Percentiles rank a stretch among this genome's conserved stretches.
These are phyloP conservation scores for Rhyzopertha dominica DNA, from an alignment of 1,140 invertebrate genomes.

Conservation along the genomic window DNA sequence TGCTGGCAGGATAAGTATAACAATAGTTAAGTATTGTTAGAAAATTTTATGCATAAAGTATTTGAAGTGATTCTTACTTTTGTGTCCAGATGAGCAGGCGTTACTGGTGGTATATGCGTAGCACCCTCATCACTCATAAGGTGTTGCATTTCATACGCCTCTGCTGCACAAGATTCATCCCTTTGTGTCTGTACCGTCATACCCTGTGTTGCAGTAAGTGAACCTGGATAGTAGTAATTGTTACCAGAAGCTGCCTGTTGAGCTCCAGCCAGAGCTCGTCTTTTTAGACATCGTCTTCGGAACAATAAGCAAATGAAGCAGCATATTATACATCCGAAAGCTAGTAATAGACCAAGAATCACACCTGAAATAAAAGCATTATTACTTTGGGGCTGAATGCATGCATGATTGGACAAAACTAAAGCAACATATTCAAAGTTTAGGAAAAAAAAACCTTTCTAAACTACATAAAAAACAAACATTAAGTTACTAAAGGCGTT, in stretches of 20 bases:
- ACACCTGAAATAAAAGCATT: slow-evolving; percentile 39
- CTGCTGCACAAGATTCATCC: slow-evolving; percentile 25
- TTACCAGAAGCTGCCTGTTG: slow-evolving; percentile 20
- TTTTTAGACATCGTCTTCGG: slow-evolving; percentile 39
- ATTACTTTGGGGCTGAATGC: too few relatives aligned
- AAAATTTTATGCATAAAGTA: too few relatives aligned
- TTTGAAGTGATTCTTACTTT: slow-evolving; percentile 39
- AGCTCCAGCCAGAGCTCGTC: slow-evolving; percentile 20
- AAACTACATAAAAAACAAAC: too few relatives aligned
- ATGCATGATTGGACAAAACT: too few relatives aligned
- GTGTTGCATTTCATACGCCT: slow-evolving; percentile 44
- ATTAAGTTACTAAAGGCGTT: too few relatives aligned
- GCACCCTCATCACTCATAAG: slow-evolving; percentile 35
- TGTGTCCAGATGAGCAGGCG: slow-evolving; percentile 44
- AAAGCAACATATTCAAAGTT: too few relatives aligned
- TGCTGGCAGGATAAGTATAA: too few relatives aligned
- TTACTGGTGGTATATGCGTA: slow-evolving; percentile 33
- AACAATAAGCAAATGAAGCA: slow-evolving; percentile 42
- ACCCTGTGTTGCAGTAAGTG: slow-evolving; percentile 26
- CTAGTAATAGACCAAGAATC: slow-evolving; percentile 42
- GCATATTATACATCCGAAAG: slow-evolving; percentile 37
- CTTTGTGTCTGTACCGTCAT: slow-evolving; percentile 29
- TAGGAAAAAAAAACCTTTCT: too few relatives aligned
- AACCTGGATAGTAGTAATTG: slow-evolving; percentile 30
- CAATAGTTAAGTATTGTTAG: too few relatives aligned